phyloP scores from a whole-genome alignment of 37 sponge, comb jelly and placozoan species.

The Cladorhizidae sp. region DNA sequence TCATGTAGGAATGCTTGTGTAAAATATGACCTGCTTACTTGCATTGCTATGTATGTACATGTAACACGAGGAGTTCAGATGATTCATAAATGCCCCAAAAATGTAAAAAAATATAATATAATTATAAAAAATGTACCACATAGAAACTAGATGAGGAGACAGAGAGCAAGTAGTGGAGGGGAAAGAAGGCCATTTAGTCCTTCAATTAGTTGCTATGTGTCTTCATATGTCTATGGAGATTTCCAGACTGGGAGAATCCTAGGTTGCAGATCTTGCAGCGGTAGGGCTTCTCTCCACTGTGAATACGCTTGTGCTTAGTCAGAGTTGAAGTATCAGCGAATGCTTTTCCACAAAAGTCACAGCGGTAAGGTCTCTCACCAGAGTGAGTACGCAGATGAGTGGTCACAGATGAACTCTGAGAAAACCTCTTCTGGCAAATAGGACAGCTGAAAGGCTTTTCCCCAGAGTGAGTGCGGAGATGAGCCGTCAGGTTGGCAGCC shows the following conservation, averaged over 20 bases:
- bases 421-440: constrained; percentile 89
- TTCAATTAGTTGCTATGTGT: constrained; percentile 74
- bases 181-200: too few species aligned
- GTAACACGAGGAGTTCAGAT: too few species aligned
- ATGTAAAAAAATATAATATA: too few species aligned
- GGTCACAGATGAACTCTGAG: constrained; percentile 96
- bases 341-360: constrained; percentile 86
- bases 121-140: too few species aligned
- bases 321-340: constrained; percentile 98
- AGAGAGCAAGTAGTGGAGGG: too few species aligned
- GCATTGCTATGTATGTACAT: too few species aligned
- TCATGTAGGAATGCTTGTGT: too few species aligned
- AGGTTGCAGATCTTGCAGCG: constrained; percentile 93
- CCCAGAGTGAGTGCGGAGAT: constrained; percentile 93
- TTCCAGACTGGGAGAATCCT: constrained; percentile 94
- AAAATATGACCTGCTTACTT: too few species aligned
- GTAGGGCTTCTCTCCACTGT: constrained; percentile 98
- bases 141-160: too few species aligned
- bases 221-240: constrained; percentile 97
- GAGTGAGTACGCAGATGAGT: constrained; percentile 98
- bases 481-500: constrained; percentile 98
- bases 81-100: too few species aligned
- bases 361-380: constrained; percentile 94
- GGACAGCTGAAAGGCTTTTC: constrained; percentile 98
- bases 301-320: constrained; percentile 95